These are phyloP conservation scores for Gila orcuttii DNA, from an alignment of 2,113 vertebrate species.

Conservation along the genomic window DNA sequence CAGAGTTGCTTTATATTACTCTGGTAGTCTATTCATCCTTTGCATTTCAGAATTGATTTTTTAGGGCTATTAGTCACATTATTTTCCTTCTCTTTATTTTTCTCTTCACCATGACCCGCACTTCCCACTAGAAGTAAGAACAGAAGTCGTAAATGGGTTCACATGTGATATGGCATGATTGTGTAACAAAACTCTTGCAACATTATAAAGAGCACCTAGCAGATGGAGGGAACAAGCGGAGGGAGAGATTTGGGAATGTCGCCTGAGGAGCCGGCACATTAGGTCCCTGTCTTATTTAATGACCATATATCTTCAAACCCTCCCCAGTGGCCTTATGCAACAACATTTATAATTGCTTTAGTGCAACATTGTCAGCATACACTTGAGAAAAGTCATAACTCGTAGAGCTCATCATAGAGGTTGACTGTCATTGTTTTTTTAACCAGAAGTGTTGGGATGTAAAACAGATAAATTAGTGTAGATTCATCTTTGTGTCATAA, in stretches of 20 bases:
- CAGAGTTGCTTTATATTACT: neutral
- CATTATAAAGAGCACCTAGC: neutral
- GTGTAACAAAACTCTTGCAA: constrained; percentile 26
- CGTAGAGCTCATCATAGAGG: neutral
- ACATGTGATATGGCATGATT: constrained; percentile 3
- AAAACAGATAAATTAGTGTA: constrained; percentile 13
- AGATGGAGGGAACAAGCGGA: neutral
- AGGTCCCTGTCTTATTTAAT: neutral
- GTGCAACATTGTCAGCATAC: constrained; percentile 17
- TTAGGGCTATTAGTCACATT: neutral
- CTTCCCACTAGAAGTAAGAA: neutral
- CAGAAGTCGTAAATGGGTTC: neutral
- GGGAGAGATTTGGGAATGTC: constrained; percentile 15
- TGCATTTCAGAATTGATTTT: neutral
- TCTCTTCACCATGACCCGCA: neutral
- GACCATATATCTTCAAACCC: constrained; percentile 4
- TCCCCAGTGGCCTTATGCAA: constrained; percentile 32
- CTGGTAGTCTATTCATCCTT: neutral
- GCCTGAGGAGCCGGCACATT: constrained; percentile 1
- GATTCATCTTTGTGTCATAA: constrained; percentile 43
- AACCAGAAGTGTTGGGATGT: constrained; percentile 12
- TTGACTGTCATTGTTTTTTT: constrained; percentile 27
- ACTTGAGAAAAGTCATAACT: constrained; percentile 28
- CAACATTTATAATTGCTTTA: constrained; percentile 19
- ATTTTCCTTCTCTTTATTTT: neutral